Percentiles rank a stretch among this genome's conserved stretches.
These are phyloP conservation scores for Dryadula phaetusa DNA, from an alignment of 2,888 invertebrate species.

Conservation along the genomic window DNA sequence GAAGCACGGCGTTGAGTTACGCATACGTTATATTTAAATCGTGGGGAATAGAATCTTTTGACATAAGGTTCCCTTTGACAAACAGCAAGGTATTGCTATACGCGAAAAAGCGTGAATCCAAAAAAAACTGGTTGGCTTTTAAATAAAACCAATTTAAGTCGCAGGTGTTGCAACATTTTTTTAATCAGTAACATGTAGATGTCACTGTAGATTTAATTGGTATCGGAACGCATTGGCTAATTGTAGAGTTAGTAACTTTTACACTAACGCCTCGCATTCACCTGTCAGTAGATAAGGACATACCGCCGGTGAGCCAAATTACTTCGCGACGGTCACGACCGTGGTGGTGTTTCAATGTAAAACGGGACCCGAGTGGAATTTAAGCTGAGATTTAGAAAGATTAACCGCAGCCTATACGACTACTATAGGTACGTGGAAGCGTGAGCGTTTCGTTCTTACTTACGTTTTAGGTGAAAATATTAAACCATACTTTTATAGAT, in stretches of 20 bases:
- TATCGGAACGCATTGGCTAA: constrained; percentile 64
- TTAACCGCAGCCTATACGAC: not conserved
- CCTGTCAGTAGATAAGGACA: constrained; percentile 56
- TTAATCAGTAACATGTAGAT: not conserved
- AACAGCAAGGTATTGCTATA: too few species aligned
- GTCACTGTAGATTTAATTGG: constrained; percentile 65
- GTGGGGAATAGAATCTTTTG: too few species aligned
- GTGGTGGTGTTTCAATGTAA: constrained; percentile 30
- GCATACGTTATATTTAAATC: too few species aligned
- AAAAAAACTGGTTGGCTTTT: too few species aligned
- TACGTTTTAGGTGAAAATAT: too few species aligned
- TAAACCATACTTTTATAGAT: too few species aligned
- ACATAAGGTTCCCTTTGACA: too few species aligned
- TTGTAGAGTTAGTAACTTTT: constrained; percentile 57
- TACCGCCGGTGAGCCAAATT: constrained; percentile 57
- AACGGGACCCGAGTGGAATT: constrained; percentile 19
- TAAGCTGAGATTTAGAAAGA: constrained; percentile 20
- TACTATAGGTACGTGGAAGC: too few species aligned
- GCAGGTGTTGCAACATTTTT: constrained; percentile 24
- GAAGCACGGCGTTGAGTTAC: too few species aligned
- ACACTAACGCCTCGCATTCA: constrained; percentile 64
- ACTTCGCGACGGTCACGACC: constrained; percentile 49
- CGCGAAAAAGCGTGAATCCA: too few species aligned
- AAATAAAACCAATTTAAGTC: not conserved
- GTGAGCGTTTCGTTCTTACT: too few species aligned